Percentiles rank a stretch among this genome's conserved stretches.
These are phyloP conservation scores for Natrix natrix DNA, from an alignment of 2,797 vertebrate genomes.

Conservation along the genomic window DNA sequence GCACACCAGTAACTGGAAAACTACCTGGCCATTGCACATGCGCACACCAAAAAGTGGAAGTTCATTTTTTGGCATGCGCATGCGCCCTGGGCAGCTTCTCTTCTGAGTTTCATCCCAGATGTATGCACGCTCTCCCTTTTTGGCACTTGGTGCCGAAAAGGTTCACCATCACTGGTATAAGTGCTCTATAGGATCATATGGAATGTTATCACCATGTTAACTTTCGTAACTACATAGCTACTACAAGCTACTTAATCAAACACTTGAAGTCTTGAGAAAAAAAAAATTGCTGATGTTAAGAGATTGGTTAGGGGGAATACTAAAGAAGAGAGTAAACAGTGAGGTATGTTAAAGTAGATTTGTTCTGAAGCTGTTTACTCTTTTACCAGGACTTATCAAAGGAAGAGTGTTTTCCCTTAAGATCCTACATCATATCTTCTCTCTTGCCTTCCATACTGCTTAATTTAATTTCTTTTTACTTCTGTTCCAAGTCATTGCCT, in stretches of 20 bases:
- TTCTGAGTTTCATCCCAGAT: too few relatives aligned
- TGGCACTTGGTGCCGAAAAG: too few relatives aligned
- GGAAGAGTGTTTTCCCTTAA: background rate
- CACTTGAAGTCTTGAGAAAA: background rate
- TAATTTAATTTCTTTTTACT: background rate
- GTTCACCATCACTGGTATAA: background rate
- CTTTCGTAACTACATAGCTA: background rate
- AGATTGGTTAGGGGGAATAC: background rate
- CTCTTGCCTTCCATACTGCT: background rate
- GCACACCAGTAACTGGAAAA: too few relatives aligned
- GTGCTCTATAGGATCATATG: background rate
- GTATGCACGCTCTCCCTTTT: too few relatives aligned
- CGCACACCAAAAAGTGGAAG: too few relatives aligned
- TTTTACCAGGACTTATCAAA: background rate
- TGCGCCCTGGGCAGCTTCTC: too few relatives aligned
- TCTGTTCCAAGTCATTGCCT: background rate
- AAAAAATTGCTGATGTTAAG: background rate
- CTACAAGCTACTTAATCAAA: background rate
- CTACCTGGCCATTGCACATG: too few relatives aligned
- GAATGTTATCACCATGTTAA: background rate
- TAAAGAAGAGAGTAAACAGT: background rate
- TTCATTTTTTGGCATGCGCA: too few relatives aligned
- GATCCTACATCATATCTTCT: background rate
- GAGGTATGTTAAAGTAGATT: background rate
- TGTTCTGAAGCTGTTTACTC: background rate